Evolutionary conservation across 2,113 vertebrate species (phyloP).

Genomic region (Isichthys henryi): DNA sequence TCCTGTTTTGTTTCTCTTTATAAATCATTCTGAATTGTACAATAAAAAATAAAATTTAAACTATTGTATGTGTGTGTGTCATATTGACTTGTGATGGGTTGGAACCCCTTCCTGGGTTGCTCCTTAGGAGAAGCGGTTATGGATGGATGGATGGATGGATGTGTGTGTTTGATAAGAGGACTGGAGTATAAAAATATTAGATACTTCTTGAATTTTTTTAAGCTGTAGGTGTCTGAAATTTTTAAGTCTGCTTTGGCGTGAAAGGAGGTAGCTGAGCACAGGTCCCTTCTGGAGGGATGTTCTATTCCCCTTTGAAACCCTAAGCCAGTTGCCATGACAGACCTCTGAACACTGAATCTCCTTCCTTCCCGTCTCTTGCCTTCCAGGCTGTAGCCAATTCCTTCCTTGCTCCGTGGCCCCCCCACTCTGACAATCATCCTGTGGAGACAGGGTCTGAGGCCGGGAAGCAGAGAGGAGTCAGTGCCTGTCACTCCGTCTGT

Average conservation of each 20-base stretch:
- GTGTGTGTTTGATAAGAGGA: not conserved
- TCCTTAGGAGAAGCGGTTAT: no score
- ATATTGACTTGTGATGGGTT: no score
- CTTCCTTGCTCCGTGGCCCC: not conserved
- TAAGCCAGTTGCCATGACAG: not conserved
- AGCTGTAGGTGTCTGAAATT: not conserved
- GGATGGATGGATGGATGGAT: no score
- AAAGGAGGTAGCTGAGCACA: not conserved
- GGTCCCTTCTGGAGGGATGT: not conserved
- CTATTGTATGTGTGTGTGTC: not conserved
- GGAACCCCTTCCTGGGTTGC: no score
- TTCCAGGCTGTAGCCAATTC: not conserved
- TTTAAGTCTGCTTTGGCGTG: not conserved
- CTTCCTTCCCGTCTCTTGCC: not conserved
- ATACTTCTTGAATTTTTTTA: not conserved
- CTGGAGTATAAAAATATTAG: not conserved
- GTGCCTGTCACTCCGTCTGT: not conserved
- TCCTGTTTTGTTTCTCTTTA: not conserved
- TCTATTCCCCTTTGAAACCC: not conserved
- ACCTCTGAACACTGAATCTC: not conserved
- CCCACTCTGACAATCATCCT: not conserved
- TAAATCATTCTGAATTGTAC: not conserved
- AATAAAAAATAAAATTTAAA: not conserved
- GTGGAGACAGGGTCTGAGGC: not conserved
- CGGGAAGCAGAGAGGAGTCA: not conserved